Percentiles rank a stretch among this genome's conserved stretches.
phyloP scores from a whole-genome alignment of 2,797 vertebrate genomes.

The Catharus ustulatus region DNA sequence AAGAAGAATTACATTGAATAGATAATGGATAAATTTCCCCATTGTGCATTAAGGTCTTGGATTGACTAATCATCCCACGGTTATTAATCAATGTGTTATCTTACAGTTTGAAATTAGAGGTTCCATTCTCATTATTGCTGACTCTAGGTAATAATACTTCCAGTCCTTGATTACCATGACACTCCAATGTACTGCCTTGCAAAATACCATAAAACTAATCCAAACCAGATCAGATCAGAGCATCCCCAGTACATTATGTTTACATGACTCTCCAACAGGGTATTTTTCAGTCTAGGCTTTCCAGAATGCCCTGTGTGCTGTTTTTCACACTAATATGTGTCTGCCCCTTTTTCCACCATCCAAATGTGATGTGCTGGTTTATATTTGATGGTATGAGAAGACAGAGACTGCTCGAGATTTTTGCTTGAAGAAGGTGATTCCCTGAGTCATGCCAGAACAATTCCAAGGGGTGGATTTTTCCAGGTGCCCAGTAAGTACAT shows the following conservation, averaged over 20 bases:
- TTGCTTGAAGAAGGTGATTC: not conserved
- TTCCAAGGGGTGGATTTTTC: not conserved
- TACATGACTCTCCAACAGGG: not conserved
- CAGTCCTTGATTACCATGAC: slow-evolving; percentile 63
- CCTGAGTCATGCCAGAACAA: not conserved
- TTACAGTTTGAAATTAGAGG: slow-evolving; percentile 77
- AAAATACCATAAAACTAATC: slow-evolving; percentile 45
- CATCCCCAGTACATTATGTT: not conserved
- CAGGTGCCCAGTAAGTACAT: not conserved
- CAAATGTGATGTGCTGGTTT: not conserved
- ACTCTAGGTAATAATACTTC: slow-evolving; percentile 64
- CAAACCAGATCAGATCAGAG: slow-evolving; percentile 25
- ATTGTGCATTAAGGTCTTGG: slow-evolving; percentile 70
- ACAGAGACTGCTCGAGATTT: not conserved
- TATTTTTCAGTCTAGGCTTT: not conserved
- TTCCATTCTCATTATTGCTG: slow-evolving; percentile 72
- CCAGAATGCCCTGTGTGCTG: not conserved
- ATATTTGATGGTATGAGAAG: not conserved
- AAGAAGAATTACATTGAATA: slow-evolving; percentile 72
- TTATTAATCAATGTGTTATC: slow-evolving; percentile 77
- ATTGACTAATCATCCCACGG: slow-evolving; percentile 73
- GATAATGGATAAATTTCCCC: slow-evolving; percentile 78
- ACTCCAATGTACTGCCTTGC: slow-evolving; percentile 2
- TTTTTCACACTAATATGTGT: not conserved
- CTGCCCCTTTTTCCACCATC: not conserved